Base-by-base conservation (phyloP, 1,140 invertebrate species). In the Portunus trituberculatus region DNA sequence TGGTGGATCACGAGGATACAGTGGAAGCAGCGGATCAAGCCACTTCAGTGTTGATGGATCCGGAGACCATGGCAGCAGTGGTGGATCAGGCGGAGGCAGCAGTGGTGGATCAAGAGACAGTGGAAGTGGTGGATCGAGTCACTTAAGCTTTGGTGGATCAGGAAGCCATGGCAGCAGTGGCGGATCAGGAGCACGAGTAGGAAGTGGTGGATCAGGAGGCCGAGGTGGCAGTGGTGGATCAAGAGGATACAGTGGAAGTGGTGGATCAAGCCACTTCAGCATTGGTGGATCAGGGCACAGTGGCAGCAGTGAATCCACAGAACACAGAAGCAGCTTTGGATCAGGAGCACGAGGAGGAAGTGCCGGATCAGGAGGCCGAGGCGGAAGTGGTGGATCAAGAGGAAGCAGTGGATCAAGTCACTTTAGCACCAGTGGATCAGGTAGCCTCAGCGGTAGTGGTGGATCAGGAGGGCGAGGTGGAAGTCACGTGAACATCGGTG, bases 381-480 rank as follows among this genome's bases (percentile, higher is more conserved):
- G 87, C 86, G 83, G 83, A 76, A 20, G 32, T 16, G 6, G 29
- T 52, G 86, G 76, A 84, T 16, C 29, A 86, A 52, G 59, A 31
- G 45, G 76, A 25, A 84, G 93, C 48, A 87, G 91, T 91, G 88
- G 94, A 86, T 46, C 29, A 8, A 89, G 87, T 16, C 87, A 94
- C 93, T 82, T 90, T 32, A 67, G 31, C 16, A 82, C 32, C 32
- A n/a, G 95, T 92, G 31, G 87, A 52, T 46, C 91, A 93, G 45
- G 84, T 14, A 31, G 94, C 25, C 84, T 59, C 12, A 29, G 96
- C 20, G 29, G 46, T n/a, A n/a, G 67, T 12, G 31, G 31, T 48
- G 92, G 92, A 83, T 86, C 82, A 82, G 95, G 95, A 31, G 87
- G 94, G 12, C 45, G 25, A 92, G 16, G 31, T 67, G 46, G 84